Conservation (phyloP, 2,113 vertebrate species). For the Conger conger region DNA sequence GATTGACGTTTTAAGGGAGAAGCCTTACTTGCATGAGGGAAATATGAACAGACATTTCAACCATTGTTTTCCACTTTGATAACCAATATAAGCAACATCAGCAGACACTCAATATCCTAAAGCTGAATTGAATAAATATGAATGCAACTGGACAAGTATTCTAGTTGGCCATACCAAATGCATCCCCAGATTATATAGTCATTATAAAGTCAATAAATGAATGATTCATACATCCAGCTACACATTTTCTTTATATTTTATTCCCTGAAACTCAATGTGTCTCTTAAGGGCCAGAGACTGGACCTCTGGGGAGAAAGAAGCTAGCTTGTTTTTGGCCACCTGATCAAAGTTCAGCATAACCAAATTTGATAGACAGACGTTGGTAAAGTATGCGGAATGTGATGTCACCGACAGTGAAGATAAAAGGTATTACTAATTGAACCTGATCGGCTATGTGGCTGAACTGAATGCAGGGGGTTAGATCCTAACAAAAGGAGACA, state of each 20-base stretch:
- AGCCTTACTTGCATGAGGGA: background rate
- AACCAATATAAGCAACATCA: too few relatives aligned
- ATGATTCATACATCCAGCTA: background rate
- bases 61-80: background rate
- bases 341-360: slow-evolving; percentile 29
- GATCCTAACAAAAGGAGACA: slow-evolving; percentile 50
- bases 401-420: slow-evolving; percentile 55
- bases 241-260: background rate
- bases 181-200: background rate
- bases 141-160: background rate
- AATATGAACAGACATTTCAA: background rate
- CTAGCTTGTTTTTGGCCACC: slow-evolving; percentile 12
- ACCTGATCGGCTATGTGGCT: slow-evolving; percentile 44
- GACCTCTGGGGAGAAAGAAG: background rate
- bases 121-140: background rate
- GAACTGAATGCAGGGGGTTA: slow-evolving; percentile 40
- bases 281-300: background rate
- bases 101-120: background rate
- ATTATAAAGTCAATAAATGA: background rate
- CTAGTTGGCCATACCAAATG: background rate
- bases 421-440: slow-evolving; percentile 65
- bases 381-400: slow-evolving; percentile 48
- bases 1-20: background rate
- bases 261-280: background rate
- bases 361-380: slow-evolving; percentile 19